Evolutionary conservation across 2,888 invertebrate species (phyloP), one percentile per base, ranked within the genome.

Genomic region (Kryphioiulus occultus): DNA sequence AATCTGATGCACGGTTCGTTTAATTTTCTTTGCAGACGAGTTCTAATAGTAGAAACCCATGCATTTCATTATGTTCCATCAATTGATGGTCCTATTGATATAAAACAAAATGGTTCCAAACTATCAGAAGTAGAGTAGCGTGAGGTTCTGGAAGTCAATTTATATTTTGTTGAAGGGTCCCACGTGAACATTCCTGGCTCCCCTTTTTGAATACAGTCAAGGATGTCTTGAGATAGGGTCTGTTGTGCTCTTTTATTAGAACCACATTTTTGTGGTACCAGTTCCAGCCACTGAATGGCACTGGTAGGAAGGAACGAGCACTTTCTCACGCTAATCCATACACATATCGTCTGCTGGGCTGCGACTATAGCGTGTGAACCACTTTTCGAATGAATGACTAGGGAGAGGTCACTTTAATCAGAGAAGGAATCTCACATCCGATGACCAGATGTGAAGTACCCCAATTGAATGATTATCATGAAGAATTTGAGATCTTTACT

Each of bases 271-370:
- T 22, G 59, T 68, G 59, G 59, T 68, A 68, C 59, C 59, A 68
- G 59, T 68, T 68, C 59, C 59, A 68, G 22, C 59, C 59, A 68
- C 59, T 68, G 59, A 68, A 68, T 68, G 59, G 22, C 59, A 26
- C 22, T 68, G 59, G 19, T 26, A 22, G 59, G 59, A 68, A 22
- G 9, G 44, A 44, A 68, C 22, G 4, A 10, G 22, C 22, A 68
- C 22, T 68, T 68, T 68, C 59, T 68, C 59, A 68, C 59, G 59
- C 59, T 22, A 68, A 9, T 68, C 22, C 59, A 22, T 68, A 68
- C 10, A 26, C n/a, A 68, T 26, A 68, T 68, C 59, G 10, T 53
- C 19, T n/a, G n/a, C 53, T 53, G 19, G 53, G 59, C 22, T 68
- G 2, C 59, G 22, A 1, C 22, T 68, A 12, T 22, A 68, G 9